A percentile compares a stretch with the other conserved stretches of the same genome.
Evolutionary conservation across 2,888 invertebrate genomes (phyloP).

Genomic region (Hedya salicella): DNA sequence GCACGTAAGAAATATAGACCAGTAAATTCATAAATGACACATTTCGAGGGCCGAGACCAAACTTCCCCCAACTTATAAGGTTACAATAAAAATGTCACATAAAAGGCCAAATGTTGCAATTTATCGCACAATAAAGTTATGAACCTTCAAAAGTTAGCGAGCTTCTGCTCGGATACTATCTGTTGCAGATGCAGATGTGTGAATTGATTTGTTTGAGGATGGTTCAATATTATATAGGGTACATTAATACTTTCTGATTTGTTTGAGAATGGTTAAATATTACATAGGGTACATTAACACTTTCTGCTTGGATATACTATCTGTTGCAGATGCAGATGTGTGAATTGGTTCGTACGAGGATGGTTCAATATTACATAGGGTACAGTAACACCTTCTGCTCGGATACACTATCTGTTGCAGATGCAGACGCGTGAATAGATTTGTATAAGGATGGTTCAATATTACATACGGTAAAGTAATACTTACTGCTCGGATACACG

Average conservation of each 20-base stretch:
- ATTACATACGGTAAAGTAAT: too few species aligned
- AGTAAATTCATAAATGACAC: slow-evolving; percentile 74
- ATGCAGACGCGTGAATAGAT: slow-evolving; percentile 21
- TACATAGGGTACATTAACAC: too few species aligned
- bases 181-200: slow-evolving; percentile 32
- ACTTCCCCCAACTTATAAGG: slow-evolving; percentile 68
- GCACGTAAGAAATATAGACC: slow-evolving; percentile 62
- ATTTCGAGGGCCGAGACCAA: slow-evolving; percentile 59
- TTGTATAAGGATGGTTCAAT: background rate
- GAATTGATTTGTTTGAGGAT: background rate
- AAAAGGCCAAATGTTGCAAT: slow-evolving; percentile 61
- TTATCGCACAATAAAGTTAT: slow-evolving; percentile 63
- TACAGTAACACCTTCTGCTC: too few species aligned
- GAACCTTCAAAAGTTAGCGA: slow-evolving; percentile 43
- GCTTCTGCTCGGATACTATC: slow-evolving; percentile 34
- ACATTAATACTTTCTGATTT: too few species aligned
- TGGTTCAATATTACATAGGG: too few species aligned
- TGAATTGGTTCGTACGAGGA: background rate
- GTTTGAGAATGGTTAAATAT: too few species aligned
- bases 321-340: slow-evolving; percentile 32
- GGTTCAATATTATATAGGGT: too few species aligned
- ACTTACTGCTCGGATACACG: slow-evolving; percentile 27
- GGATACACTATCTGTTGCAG: slow-evolving; percentile 29
- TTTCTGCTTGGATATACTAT: too few species aligned
- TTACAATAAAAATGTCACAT: slow-evolving; percentile 71